Base-by-base conservation (phyloP, 2,113 vertebrate species). In the Pholis gunnellus region DNA sequence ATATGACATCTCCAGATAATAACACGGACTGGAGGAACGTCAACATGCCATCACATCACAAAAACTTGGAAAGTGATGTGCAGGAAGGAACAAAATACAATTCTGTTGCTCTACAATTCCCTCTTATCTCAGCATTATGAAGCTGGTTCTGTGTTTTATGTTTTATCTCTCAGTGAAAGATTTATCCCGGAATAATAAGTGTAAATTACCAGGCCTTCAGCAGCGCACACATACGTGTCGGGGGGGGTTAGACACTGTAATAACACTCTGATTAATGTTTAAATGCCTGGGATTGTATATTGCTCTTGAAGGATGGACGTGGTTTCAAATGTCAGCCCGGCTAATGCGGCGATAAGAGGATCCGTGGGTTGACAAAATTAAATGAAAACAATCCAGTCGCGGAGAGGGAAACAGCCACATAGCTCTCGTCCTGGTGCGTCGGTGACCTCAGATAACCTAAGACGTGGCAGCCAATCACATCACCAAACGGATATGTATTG, bases 201-300 rank as follows among this genome's bases (percentile, higher is more conserved):
- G 73, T 91, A 82, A 88, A 92, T 92, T 81, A 78, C 54, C 2
- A 46, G 78, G 69, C 82, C 77, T 75, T 84, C 81, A 66, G 77
- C 60, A 52, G 78, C 69, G 40, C 75, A 83, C 88, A 78, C 85
- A 86, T 81, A 85, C 40, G 79, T 44, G 40, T 3, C 9, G 2
- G 40, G 40, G 40, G 40, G 9, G 40, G 9, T 1, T 87, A 84
- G 81, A 68, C 36, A 4, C 40, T 29, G 80, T 74, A 76, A 82
- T 88, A 90, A 69, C 27, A 25, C 48, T 22, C 46, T 18, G 79
- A 92, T 91, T 78, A 90, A 92, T 87, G 88, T 84, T 91, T 80
- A 80, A 92, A 74, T 60, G 79, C 57, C 56, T 0, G 40, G 20
- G 74, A 71, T 75, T 42, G 8, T 75, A 75, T 75, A 40, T 42